These are phyloP conservation scores for Lagenorhynchus albirostris DNA, from an alignment of 2,113 vertebrate species.

Conservation along the genomic window DNA sequence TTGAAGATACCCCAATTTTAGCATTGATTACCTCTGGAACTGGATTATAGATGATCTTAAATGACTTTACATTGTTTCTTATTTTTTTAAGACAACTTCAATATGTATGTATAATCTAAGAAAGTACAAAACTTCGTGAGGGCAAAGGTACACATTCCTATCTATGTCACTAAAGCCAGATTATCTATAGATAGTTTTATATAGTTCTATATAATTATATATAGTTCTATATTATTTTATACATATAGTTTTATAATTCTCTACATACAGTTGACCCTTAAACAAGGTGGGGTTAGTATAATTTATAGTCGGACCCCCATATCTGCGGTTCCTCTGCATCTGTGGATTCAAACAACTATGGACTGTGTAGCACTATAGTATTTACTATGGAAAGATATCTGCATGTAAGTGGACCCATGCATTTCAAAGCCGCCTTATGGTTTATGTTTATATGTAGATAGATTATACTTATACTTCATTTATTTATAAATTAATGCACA, in stretches of 20 bases:
- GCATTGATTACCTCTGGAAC: background rate
- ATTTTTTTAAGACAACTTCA: background rate
- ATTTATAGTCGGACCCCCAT: background rate
- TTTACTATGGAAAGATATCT: background rate
- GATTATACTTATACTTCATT: background rate
- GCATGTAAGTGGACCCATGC: background rate
- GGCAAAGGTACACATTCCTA: background rate
- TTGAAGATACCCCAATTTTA: background rate
- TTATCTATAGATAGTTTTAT: background rate
- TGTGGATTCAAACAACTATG: background rate
- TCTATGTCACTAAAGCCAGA: background rate
- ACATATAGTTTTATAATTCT: background rate
- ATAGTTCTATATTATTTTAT: background rate
- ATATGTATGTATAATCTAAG: background rate
- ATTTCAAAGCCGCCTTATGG: background rate
- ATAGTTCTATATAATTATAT: background rate
- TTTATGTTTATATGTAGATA: background rate
- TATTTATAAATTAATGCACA: background rate
- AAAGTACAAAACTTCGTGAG: background rate
- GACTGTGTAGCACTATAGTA: background rate
- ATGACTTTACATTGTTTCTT: background rate
- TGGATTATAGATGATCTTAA: background rate
- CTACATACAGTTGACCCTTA: background rate
- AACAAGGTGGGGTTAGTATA: background rate
- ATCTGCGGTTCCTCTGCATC: background rate